phyloP scores from a whole-genome alignment of 2,797 vertebrate genomes.

The Acrossocheilus wenchowensis region DNA sequence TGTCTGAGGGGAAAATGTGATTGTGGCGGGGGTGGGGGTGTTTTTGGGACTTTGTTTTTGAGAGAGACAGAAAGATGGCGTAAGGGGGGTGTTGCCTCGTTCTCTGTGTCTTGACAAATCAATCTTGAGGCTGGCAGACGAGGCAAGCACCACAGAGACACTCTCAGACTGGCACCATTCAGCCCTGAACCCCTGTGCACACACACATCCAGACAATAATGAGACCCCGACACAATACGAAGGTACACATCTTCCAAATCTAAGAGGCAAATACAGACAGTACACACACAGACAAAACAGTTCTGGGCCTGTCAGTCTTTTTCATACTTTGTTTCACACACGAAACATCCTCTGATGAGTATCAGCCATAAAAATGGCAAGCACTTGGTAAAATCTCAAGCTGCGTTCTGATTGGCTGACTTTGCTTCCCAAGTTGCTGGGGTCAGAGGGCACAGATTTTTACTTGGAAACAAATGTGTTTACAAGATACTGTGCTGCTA shows the following conservation, averaged over 20 bases:
- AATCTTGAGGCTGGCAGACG: slow-evolving; percentile 40
- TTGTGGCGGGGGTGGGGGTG: slow-evolving; percentile 29
- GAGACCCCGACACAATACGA: slow-evolving; percentile 20
- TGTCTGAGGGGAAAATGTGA: slow-evolving; percentile 43
- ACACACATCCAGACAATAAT: slow-evolving; percentile 37
- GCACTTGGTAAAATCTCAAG: slow-evolving; percentile 4
- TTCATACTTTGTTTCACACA: slow-evolving; percentile 8
- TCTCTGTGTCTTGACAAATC: slow-evolving; percentile 51
- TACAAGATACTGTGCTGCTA: background rate
- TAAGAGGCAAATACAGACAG: slow-evolving; percentile 19
- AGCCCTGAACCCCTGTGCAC: slow-evolving; percentile 29
- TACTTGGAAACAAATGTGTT: background rate
- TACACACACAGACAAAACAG: background rate
- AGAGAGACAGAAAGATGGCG: slow-evolving; percentile 24
- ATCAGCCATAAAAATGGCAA: background rate
- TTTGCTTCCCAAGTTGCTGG: background rate
- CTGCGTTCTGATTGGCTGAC: background rate
- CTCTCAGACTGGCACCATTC: slow-evolving; percentile 46
- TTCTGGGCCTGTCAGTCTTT: background rate
- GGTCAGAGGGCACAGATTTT: background rate
- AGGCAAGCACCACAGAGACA: slow-evolving; percentile 24
- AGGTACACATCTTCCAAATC: slow-evolving; percentile 24
- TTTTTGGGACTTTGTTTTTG: slow-evolving; percentile 41
- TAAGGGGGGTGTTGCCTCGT: slow-evolving; percentile 33
- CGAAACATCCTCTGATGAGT: background rate